phyloP scores from a whole-genome alignment of 2,888 invertebrate species.

The Hyppa rectilinea region DNA sequence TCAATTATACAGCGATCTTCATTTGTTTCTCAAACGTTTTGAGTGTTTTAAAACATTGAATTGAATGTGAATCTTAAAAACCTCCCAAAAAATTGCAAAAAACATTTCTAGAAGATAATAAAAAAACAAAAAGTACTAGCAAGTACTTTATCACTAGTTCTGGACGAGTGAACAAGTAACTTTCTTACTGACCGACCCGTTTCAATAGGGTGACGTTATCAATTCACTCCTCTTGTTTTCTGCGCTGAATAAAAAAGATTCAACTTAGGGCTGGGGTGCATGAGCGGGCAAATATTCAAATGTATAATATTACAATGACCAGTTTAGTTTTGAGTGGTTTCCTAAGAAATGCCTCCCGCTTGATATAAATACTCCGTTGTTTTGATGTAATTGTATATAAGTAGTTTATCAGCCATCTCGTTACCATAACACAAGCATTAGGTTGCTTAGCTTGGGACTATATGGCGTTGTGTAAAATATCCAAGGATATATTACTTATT shows the following conservation, averaged over 20 bases:
- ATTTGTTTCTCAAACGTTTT: background rate
- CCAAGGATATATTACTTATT: no score
- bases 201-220: slow-evolving; percentile 72
- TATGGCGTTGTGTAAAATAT: no score
- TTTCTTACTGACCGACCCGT: slow-evolving; percentile 63
- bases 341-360: background rate
- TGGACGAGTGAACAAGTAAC: slow-evolving; percentile 50
- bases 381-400: no score
- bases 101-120: background rate
- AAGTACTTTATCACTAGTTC: slow-evolving; percentile 59
- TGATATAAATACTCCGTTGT: background rate
- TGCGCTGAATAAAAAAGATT: slow-evolving; percentile 51
- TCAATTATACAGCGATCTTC: background rate
- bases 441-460: no score
- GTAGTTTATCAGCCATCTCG: no score
- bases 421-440: no score
- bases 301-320: slow-evolving; percentile 38
- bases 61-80: no score
- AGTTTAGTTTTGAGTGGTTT: slow-evolving; percentile 7
- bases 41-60: no score
- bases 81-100: background rate
- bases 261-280: slow-evolving; percentile 38
- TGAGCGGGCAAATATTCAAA: background rate
- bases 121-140: slow-evolving; percentile 37
- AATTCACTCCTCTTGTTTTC: slow-evolving; percentile 64